Evolutionary conservation across 2,797 vertebrate species (phyloP).

Genomic region (Catamblyrhynchus diadema): DNA sequence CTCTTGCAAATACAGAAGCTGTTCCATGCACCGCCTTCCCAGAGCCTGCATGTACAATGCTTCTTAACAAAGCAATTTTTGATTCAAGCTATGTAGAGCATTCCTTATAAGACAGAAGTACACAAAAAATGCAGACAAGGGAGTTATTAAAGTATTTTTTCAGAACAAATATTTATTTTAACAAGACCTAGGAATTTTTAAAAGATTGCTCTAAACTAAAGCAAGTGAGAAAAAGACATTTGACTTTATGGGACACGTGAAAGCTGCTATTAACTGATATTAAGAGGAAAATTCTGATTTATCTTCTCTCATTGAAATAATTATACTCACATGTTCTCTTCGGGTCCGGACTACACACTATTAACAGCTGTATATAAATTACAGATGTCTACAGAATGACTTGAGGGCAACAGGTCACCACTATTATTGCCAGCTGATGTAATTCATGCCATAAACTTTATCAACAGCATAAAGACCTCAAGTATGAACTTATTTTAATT

Average conservation of each 20-base stretch:
- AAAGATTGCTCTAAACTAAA: background rate
- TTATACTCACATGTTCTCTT: background rate
- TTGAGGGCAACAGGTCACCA: background rate
- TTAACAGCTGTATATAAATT: conserved; percentile 8
- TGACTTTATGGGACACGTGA: background rate
- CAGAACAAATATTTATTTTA: background rate
- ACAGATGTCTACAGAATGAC: background rate
- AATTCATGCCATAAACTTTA: background rate
- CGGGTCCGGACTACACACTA: background rate
- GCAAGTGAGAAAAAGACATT: background rate
- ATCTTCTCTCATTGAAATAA: background rate
- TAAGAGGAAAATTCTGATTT: background rate
- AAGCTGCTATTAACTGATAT: background rate
- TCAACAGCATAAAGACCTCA: background rate
- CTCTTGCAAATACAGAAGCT: background rate
- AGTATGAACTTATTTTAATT: conserved; percentile 3
- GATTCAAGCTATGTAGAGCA: background rate
- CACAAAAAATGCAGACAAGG: background rate
- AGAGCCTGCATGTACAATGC: background rate
- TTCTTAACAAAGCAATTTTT: background rate
- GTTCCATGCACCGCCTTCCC: background rate
- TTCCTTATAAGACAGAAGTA: background rate
- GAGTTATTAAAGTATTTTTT: background rate
- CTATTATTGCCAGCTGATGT: conserved; percentile 22
- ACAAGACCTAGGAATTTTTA: background rate